These are phyloP conservation scores for Frankliniella fusca DNA, from an alignment of 2,888 invertebrate genomes.

Conservation along the genomic window DNA sequence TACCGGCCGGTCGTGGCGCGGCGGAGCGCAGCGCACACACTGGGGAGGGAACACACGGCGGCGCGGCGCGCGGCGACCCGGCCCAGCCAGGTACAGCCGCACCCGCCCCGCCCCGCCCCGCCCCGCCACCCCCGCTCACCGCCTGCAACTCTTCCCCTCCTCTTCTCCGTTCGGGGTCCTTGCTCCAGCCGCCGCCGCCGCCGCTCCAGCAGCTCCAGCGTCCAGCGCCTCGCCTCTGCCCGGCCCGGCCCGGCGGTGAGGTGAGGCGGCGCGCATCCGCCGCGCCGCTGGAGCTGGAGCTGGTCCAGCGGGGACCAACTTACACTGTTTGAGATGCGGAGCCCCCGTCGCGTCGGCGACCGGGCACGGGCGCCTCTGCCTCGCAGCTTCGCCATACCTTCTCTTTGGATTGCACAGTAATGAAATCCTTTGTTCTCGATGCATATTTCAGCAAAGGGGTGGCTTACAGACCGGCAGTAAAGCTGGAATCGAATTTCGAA, in stretches of 20 bases:
- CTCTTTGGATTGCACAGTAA: too few relatives aligned
- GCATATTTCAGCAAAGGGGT: too few relatives aligned
- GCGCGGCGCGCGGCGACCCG: background rate
- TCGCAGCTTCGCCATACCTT: too few relatives aligned
- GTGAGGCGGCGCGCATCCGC: too few relatives aligned
- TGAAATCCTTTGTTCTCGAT: too few relatives aligned
- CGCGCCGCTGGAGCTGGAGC: background rate
- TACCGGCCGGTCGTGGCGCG: background rate
- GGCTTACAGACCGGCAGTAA: too few relatives aligned
- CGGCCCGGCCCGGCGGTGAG: too few relatives aligned
- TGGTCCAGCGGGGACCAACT: background rate
- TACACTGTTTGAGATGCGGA: too few relatives aligned
- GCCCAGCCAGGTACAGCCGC: background rate
- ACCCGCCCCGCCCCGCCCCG: background rate
- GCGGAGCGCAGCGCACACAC: conserved; percentile 6
- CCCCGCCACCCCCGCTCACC: background rate
- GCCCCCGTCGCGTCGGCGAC: background rate
- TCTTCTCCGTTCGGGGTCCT: background rate
- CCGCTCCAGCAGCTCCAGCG: conserved; percentile 1
- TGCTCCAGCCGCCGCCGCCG: background rate
- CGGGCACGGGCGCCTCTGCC: background rate
- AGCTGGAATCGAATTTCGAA: too few relatives aligned
- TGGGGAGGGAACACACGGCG: background rate
- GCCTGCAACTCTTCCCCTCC: background rate
- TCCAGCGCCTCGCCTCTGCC: background rate